phyloP scores from a whole-genome alignment of 2,797 vertebrate species.

The Brotogeris chrysoptera region DNA sequence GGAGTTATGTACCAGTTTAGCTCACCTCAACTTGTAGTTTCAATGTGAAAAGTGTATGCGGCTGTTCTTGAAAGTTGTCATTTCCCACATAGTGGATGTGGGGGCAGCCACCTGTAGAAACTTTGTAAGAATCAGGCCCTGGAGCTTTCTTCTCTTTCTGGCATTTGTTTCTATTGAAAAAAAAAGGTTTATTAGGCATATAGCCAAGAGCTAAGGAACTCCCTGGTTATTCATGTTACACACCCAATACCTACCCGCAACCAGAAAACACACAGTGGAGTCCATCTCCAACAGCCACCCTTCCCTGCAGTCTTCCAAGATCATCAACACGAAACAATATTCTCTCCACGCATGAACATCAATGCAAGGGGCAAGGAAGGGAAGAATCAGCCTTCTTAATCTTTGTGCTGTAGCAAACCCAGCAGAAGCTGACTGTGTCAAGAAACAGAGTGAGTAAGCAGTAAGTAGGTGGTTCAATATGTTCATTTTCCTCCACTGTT shows the following conservation, averaged over 20 bases:
- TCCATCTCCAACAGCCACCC: not conserved
- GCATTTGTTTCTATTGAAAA: not conserved
- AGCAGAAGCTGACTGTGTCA: constrained; percentile 47
- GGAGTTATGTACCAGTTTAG: not conserved
- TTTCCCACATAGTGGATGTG: fast-evolving
- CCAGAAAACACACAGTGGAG: not conserved
- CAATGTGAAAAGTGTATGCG: not conserved
- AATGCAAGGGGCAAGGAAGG: not conserved
- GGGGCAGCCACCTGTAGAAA: not conserved
- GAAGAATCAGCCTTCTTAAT: not conserved
- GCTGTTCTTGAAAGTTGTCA: not conserved
- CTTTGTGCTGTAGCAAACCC: not conserved
- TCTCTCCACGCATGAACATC: not conserved
- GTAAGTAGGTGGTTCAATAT: constrained; percentile 59
- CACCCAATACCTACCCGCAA: fast-evolving
- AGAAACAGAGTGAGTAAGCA: constrained; percentile 58
- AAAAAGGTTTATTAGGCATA: not conserved
- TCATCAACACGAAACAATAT: not conserved
- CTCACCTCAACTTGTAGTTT: not conserved
- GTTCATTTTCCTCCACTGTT: constrained; percentile 65
- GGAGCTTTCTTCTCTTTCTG: not conserved
- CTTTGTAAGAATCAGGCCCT: not conserved
- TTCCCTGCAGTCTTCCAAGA: not conserved
- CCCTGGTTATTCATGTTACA: not conserved
- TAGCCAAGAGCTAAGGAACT: not conserved